Evolutionary conservation across 2,113 vertebrate species (phyloP), one percentile per base, ranked within the genome.

Genomic region (Xerus inauris): DNA sequence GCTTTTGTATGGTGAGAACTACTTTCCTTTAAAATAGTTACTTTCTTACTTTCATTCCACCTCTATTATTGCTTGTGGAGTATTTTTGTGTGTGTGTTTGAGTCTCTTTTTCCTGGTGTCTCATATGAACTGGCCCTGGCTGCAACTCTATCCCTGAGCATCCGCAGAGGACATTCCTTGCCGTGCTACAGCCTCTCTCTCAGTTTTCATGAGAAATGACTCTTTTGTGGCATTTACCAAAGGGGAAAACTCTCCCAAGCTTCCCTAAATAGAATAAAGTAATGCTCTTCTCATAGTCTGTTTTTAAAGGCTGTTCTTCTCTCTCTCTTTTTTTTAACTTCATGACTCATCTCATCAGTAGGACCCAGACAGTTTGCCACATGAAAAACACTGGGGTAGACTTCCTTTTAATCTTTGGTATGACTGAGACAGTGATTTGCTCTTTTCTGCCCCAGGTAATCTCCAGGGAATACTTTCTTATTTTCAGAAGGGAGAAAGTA

Each of bases 191-290:
- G 91, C 47, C 47, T 69, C n/a, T 42, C 54, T 71, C 80, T 82
- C 82, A 72, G 94, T 91, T 92, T 97, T 97, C 98, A 97, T 98
- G 98, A 98, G 98, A 98, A 98, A 98, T 65, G 87, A 98, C 94
- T 97, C 98, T 84, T 96, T 97, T 97, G 97, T 0, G 73, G 92
- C 85, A 96, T 94, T 98, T 98, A 92, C 95, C 9, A 32, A 86
- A 91, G 91, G 79, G 86, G 17, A 20, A 62, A 97, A 72, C 67
- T 97, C 96, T 96, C 93, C 92, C 95, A 92, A 91, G 95, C 73
- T 79, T 95, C 97, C 96, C 96, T 95, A 98, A 98, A 98, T 98
- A 99, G 97, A 95, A 0, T 95, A 97, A 91, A 95, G 81, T 89
- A 95, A 93, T 87, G 35, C 73, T 80, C 98, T 98, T 98, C 98